These are phyloP conservation scores for Tragelaphus eurycerus DNA, from an alignment of 2,797 vertebrate species.

Conservation along the genomic window DNA sequence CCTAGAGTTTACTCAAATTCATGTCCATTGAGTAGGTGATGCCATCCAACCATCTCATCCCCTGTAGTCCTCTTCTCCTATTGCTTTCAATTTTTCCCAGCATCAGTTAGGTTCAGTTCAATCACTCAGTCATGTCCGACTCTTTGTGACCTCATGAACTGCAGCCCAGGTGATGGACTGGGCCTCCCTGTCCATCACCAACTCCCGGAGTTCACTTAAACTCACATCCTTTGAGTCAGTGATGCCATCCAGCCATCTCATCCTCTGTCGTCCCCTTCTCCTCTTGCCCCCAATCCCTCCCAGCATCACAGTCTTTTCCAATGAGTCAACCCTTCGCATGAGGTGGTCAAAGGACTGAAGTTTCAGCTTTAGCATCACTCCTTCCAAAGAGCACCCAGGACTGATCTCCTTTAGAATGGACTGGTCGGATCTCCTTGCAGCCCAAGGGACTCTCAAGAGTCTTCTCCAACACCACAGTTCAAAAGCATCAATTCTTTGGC, in stretches of 20 bases:
- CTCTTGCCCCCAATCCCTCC: background rate
- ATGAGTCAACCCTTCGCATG: fast-evolving
- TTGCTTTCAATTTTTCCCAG: background rate
- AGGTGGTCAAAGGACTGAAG: background rate
- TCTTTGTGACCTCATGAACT: fast-evolving
- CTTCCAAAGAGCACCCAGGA: background rate
- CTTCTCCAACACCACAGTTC: background rate
- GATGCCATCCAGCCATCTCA: background rate
- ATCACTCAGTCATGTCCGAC: fast-evolving
- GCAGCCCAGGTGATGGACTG: background rate
- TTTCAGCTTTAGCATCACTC: background rate
- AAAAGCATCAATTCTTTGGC: fast-evolving
- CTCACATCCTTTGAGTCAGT: fast-evolving
- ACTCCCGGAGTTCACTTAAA: fast-evolving
- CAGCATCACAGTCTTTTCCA: too few species aligned
- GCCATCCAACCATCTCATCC: background rate
- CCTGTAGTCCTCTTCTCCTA: background rate
- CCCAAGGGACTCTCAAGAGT: background rate
- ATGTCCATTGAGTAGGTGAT: background rate
- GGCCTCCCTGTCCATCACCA: background rate
- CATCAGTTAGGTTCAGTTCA: background rate
- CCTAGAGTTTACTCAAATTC: background rate
- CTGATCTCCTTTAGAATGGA: background rate
- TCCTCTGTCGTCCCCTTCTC: background rate
- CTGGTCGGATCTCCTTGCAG: background rate